These are phyloP conservation scores for Adelosebastes latens DNA, from an alignment of 2,797 vertebrate species.

Conservation along the genomic window DNA sequence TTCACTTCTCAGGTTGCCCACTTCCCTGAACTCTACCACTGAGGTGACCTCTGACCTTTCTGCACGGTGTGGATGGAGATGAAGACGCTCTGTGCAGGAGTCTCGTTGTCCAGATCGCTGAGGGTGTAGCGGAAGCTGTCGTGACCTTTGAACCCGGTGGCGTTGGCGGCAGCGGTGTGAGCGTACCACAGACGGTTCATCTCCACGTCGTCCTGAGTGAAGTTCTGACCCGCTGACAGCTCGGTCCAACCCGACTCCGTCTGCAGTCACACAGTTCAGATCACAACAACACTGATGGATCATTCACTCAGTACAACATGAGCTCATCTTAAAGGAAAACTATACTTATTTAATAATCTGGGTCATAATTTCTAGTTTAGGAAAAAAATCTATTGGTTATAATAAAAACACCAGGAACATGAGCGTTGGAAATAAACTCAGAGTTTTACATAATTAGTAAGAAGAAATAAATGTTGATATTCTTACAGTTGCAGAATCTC, in stretches of 20 bases:
- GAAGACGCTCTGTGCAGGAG: constrained; percentile 71
- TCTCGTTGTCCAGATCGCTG: constrained; percentile 75
- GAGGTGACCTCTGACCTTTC: constrained; percentile 72
- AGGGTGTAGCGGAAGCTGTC: constrained; percentile 82
- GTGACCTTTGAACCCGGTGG: constrained; percentile 66
- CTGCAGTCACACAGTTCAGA: constrained; percentile 42
- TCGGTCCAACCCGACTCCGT: constrained; percentile 58
- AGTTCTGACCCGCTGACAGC: constrained; percentile 79
- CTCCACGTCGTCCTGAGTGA: constrained; percentile 80
- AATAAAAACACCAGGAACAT: neutral
- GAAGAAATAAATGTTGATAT: neutral
- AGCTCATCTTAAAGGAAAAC: neutral
- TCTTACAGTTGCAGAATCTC: neutral
- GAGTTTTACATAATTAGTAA: neutral
- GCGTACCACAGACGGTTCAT: constrained; percentile 81
- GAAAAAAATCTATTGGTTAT: neutral
- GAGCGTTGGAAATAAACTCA: neutral
- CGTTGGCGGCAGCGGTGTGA: constrained; percentile 44
- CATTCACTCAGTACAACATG: neutral
- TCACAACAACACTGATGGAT: neutral
- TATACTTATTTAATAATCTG: neutral
- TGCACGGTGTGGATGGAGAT: constrained; percentile 68
- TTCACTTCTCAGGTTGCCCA: too few relatives aligned
- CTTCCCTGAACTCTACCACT: neutral
- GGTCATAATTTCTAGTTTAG: neutral